Evolutionary conservation across 2,113 vertebrate species (phyloP).

Genomic region (Maccullochella peelii): DNA sequence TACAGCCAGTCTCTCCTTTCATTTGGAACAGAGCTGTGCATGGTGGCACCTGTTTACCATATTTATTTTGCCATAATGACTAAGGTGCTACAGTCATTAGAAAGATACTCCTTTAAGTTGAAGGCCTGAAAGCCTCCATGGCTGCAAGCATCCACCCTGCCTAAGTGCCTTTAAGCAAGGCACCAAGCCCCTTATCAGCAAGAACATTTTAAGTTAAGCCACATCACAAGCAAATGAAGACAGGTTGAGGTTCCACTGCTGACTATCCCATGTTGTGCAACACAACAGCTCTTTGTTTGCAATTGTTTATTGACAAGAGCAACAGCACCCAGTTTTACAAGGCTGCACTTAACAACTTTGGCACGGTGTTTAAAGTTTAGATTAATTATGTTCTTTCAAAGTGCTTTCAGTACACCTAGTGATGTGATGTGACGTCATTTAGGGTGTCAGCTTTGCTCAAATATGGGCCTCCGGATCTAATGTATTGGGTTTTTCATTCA

Average conservation of each 20-base stretch:
- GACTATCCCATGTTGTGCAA: not conserved
- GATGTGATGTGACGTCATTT: conserved; percentile 2
- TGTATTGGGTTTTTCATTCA: not conserved
- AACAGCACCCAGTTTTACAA: conserved; percentile 26
- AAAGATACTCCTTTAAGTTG: conserved; percentile 27
- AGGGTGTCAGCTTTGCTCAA: not conserved
- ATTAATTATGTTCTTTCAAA: conserved; percentile 30
- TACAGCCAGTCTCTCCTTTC: conserved; percentile 21
- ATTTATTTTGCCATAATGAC: conserved; percentile 31
- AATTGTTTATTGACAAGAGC: conserved; percentile 61
- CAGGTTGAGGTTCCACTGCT: not conserved
- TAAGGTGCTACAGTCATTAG: conserved; percentile 30
- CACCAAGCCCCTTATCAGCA: not conserved
- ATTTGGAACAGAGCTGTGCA: conserved; percentile 30
- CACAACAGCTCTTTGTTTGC: conserved; percentile 25
- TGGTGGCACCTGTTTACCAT: conserved; percentile 43
- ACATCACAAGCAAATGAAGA: not conserved
- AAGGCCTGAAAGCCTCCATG: not conserved
- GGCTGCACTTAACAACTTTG: conserved; percentile 9
- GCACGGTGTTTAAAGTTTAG: conserved; percentile 35
- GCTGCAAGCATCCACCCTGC: not conserved
- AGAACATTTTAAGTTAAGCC: not conserved
- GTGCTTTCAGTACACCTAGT: not conserved
- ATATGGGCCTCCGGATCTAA: not conserved
- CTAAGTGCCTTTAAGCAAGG: not conserved